Base-by-base conservation (phyloP, 1,140 invertebrate species). In the Danaus melanippus region DNA sequence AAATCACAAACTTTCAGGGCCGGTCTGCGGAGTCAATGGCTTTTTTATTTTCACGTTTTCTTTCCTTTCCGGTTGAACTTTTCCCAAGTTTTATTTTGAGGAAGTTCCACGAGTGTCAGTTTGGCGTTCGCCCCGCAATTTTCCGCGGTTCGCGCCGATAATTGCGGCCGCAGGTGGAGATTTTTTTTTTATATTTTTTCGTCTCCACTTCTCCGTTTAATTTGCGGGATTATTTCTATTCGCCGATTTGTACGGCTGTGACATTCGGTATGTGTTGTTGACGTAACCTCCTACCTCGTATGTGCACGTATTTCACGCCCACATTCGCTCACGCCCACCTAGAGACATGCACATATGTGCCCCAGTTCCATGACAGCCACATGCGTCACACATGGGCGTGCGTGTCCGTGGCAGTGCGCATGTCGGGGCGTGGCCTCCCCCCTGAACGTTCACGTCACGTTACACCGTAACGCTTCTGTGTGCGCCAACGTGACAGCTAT, bases 1-100 rank as follows among this genome's bases (percentile, higher is more conserved):
- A 74, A 72, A 65, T 68, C 70, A 69, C 56, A 71, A 83, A 84
- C 59, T 82, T 84, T 76, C 71, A 71, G 69, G 61, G 71, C 75
- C 79, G 74, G 77, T 69, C 70, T 70, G 66, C 74, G 70, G 71
- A 85, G 80, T 84, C 83, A 81, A 84, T 81, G 78, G 79, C 79
- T 79, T 83, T 86, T 84, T 84, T 84, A 82, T 83, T 86, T 83
- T 71, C 70, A 63, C 74, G 67, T 79, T 85, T 81, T 81, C 79
- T 84, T 79, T 71, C 70, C 73, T 80, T 83, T 82, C 83, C 80
- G 83, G 74, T 83, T 82, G 78, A 86, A 84, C 78, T 86, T 82
- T 79, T 64, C 63, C 70, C 59, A 76, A 83, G 74, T 75, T 83
- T 81, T 82, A 79, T 83, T 82, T 79, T 75, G 74, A 74, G 73